Conservation (phyloP, 1,140 invertebrate genomes). For the Dinoponera quadriceps region DNA sequence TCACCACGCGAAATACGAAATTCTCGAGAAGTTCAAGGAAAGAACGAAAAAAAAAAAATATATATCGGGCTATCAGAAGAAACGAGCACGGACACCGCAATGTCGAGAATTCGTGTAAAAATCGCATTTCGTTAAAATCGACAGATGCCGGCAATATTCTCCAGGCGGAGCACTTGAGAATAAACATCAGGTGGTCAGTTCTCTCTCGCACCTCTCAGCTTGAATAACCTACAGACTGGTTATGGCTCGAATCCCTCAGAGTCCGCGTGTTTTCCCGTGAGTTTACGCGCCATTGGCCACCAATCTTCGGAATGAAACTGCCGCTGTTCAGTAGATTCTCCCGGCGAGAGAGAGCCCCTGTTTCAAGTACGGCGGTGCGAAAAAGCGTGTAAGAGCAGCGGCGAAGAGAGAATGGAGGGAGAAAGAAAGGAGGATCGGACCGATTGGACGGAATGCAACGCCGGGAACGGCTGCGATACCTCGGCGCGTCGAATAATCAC, state of each 20-base stretch:
- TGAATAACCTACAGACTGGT: conserved; percentile 59
- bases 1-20: not conserved
- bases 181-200: conserved; percentile 66
- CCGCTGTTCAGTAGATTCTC: conserved; percentile 69
- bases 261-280: conserved; percentile 73
- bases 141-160: conserved; percentile 30
- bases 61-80: not conserved
- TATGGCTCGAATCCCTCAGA: conserved; percentile 68
- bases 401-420: conserved; percentile 57
- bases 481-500: conserved; percentile 77
- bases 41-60: not conserved
- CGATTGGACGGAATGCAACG: conserved; percentile 39
- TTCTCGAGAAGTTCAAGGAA: not conserved
- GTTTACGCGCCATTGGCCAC: conserved; percentile 82
- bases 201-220: conserved; percentile 67
- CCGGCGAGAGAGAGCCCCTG: conserved; percentile 42
- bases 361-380: conserved; percentile 49
- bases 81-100: conserved; percentile 21
- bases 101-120: not conserved
- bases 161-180: conserved; percentile 51
- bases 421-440: conserved; percentile 1
- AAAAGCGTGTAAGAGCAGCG: conserved; percentile 20
- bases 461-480: conserved; percentile 41
- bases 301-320: conserved; percentile 82
- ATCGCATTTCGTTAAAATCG: conserved; percentile 36